Evolutionary conservation across 53 echinoderm and acorn worm genomes (phyloP).

Genomic region (Holothuria leucospilota): DNA sequence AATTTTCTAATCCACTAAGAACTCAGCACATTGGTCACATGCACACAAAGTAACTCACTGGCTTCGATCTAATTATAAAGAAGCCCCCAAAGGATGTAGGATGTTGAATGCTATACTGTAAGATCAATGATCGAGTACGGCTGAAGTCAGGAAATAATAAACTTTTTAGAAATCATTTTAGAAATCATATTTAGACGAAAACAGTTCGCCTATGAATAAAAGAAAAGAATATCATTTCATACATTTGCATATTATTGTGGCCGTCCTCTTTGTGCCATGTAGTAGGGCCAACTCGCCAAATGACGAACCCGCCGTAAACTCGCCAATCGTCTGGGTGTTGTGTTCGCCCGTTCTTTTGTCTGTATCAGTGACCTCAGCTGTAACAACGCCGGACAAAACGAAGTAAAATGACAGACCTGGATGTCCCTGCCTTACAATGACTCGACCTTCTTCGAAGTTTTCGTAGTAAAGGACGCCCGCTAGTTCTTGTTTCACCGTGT

Average conservation of each 20-base stretch:
- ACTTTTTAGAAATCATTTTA: too few relatives aligned
- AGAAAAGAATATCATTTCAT: neutral
- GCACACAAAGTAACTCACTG: too few relatives aligned
- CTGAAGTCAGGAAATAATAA: too few relatives aligned
- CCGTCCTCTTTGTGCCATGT: slow-evolving; percentile 81
- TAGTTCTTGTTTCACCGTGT: slow-evolving; percentile 70
- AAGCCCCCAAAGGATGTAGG: too few relatives aligned
- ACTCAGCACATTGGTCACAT: too few relatives aligned
- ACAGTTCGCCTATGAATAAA: neutral
- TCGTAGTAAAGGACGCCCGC: slow-evolving; percentile 85
- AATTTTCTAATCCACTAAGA: too few relatives aligned
- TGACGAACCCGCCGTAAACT: slow-evolving; percentile 79
- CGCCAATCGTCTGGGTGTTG: slow-evolving; percentile 71
- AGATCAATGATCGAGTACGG: too few relatives aligned
- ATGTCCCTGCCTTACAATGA: slow-evolving; percentile 91
- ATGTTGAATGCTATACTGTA: too few relatives aligned
- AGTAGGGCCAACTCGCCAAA: slow-evolving; percentile 93
- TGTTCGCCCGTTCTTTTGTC: slow-evolving; percentile 85
- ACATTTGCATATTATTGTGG: slow-evolving; percentile 97
- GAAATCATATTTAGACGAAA: too few relatives aligned
- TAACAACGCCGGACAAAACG: slow-evolving; percentile 81
- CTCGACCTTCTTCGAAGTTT: slow-evolving; percentile 81
- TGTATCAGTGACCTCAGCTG: slow-evolving; percentile 80
- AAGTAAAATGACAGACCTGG: slow-evolving; percentile 96
- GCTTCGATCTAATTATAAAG: too few relatives aligned